Conservation (phyloP, 1,140 invertebrate species). For the Sitophilus oryzae region DNA sequence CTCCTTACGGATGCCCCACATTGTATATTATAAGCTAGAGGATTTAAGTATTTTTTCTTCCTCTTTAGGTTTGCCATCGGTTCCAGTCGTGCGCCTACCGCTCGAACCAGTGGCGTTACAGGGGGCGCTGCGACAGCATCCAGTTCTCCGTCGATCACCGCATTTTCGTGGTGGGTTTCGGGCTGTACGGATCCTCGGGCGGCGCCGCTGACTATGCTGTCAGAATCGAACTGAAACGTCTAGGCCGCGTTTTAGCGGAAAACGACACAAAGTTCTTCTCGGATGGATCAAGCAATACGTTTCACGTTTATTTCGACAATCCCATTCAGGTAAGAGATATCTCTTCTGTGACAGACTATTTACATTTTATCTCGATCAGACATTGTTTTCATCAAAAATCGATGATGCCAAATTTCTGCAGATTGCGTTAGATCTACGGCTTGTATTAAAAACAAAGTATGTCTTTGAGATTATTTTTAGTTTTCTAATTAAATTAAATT, state of each 20-base stretch:
- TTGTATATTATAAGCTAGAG: no score
- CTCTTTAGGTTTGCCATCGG: conserved; percentile 83
- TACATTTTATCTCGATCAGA: no score
- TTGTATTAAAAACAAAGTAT: no score
- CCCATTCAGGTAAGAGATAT: conserved; percentile 73
- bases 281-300: conserved; percentile 88
- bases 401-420: no score
- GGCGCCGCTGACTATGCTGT: conserved; percentile 87
- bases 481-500: no score
- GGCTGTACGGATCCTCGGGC: conserved; percentile 85
- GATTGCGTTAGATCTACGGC: no score
- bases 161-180: conserved; percentile 89
- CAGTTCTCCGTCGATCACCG: conserved; percentile 89
- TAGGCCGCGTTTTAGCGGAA: conserved; percentile 78
- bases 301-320: conserved; percentile 89
- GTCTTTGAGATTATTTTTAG: no score
- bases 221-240: conserved; percentile 82
- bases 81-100: conserved; percentile 95
- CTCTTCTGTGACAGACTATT: no score
- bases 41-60: no score
- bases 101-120: conserved; percentile 91
- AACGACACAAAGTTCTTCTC: conserved; percentile 90
- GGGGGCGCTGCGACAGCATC: conserved; percentile 86
- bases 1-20: no score
- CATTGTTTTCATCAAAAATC: no score